These are phyloP conservation scores for Saguinus imperator DNA, from an alignment of 2,113 vertebrate genomes.

Conservation along the genomic window DNA sequence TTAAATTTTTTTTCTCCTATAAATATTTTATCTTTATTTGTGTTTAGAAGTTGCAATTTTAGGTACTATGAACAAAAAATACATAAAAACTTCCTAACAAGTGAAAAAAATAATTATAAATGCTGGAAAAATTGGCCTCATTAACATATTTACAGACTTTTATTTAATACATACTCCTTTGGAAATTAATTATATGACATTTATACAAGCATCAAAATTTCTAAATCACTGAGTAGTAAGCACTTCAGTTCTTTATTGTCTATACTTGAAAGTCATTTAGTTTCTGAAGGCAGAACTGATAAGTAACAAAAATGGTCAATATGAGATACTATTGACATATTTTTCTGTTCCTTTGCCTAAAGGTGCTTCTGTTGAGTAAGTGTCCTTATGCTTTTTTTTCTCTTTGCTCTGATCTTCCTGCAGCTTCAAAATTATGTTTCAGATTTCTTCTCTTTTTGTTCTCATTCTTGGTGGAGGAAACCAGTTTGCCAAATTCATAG, in stretches of 20 bases:
- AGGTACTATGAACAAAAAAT: conserved; percentile 91
- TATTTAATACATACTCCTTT: conserved; percentile 88
- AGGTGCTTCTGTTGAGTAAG: conserved; percentile 77
- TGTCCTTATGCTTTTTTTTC: conserved; percentile 84
- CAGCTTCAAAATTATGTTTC: conserved; percentile 92
- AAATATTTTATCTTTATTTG: conserved; percentile 88
- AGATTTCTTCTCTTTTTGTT: conserved; percentile 97
- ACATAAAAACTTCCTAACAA: conserved; percentile 89
- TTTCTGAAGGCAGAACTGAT: conserved; percentile 77
- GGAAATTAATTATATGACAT: conserved; percentile 87
- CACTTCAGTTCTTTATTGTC: conserved; percentile 78
- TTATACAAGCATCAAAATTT: conserved; percentile 86
- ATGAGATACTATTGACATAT: conserved; percentile 83
- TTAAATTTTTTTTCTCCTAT: conserved; percentile 83
- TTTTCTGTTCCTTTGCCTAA: conserved; percentile 80
- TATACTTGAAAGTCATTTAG: conserved; percentile 69
- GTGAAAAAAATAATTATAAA: conserved; percentile 94
- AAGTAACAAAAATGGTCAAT: conserved; percentile 81
- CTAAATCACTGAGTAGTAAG: conserved; percentile 80
- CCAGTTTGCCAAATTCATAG: conserved; percentile 95
- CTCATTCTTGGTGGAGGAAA: conserved; percentile 97
- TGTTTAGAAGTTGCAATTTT: conserved; percentile 87
- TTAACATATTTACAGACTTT: conserved; percentile 95
- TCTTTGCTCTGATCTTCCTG: conserved; percentile 91
- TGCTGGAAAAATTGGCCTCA: conserved; percentile 92